Percentiles rank a stretch among this genome's conserved stretches.
phyloP scores from a whole-genome alignment of 2,797 vertebrate species.

The Catamblyrhynchus diadema region DNA sequence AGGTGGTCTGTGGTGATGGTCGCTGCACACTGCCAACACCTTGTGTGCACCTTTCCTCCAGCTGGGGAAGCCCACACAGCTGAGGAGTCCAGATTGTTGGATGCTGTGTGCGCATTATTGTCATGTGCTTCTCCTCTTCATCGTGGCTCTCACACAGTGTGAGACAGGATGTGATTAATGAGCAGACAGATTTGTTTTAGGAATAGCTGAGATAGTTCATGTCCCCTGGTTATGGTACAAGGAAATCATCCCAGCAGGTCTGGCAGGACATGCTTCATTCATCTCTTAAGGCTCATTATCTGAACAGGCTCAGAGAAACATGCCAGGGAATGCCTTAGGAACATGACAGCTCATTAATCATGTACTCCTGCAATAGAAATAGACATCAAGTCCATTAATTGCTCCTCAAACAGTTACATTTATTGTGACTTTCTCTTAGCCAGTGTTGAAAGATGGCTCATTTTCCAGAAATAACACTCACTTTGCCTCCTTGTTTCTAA shows the following conservation, averaged over 20 bases:
- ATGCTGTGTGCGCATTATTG: not conserved
- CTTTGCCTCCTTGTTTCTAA: not conserved
- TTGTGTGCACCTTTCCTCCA: not conserved
- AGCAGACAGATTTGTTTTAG: not conserved
- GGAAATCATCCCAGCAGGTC: not conserved
- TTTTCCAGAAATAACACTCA: not conserved
- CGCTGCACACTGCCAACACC: fast-evolving
- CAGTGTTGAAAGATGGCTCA: not conserved
- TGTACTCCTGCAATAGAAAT: not conserved
- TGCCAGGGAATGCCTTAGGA: conserved; percentile 19
- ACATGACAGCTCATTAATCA: conserved; percentile 27
- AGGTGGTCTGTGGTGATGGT: not conserved
- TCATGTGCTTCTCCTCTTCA: not conserved
- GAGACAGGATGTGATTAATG: not conserved
- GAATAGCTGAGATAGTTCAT: not conserved
- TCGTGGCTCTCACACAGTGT: not conserved
- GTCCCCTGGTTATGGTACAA: not conserved
- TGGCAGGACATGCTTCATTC: conserved; percentile 36
- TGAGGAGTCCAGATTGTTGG: not conserved
- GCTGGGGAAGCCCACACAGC: not conserved
- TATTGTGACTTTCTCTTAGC: not conserved
- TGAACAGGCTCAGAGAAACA: not conserved
- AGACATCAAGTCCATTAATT: not conserved
- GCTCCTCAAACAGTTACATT: not conserved
- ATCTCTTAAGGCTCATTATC: conserved; percentile 36